phyloP scores from a whole-genome alignment of 2,797 vertebrate species.

The Periparus ater region DNA sequence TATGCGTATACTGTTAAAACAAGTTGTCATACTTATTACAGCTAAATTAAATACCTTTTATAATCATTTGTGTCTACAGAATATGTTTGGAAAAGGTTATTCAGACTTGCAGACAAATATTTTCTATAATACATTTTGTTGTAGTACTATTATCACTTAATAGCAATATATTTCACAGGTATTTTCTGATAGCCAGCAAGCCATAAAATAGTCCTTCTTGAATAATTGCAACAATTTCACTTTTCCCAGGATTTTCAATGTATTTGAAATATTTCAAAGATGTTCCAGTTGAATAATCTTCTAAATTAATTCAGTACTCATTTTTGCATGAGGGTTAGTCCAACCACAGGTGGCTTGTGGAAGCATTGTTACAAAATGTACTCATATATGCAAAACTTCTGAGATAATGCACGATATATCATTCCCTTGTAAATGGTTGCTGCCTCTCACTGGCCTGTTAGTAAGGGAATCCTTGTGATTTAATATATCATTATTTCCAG shows the following conservation, averaged over 20 bases:
- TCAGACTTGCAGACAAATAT: slow-evolving; percentile 4
- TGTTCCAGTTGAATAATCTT: not conserved
- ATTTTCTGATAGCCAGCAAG: not conserved
- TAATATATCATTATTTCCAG: not conserved
- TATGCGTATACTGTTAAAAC: not conserved
- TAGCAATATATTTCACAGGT: not conserved
- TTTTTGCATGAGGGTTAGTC: not conserved
- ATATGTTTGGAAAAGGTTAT: slow-evolving; percentile 20
- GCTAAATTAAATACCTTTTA: slow-evolving; percentile 9
- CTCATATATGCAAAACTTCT: not conserved
- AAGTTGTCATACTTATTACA: not conserved
- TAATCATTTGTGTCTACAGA: not conserved
- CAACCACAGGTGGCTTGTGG: not conserved
- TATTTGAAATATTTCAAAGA: not conserved
- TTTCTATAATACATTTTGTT: not conserved
- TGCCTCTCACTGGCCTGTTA: not conserved
- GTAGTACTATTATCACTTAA: not conserved
- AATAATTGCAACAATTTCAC: not conserved
- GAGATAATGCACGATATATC: not conserved
- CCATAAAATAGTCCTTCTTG: not conserved
- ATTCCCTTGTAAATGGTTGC: not conserved
- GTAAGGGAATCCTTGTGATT: not conserved
- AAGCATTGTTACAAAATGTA: not conserved
- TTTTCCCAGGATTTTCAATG: not conserved
- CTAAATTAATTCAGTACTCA: not conserved